Evolutionary conservation across 2,113 vertebrate genomes (phyloP).

Genomic region (Eurypyga helias): DNA sequence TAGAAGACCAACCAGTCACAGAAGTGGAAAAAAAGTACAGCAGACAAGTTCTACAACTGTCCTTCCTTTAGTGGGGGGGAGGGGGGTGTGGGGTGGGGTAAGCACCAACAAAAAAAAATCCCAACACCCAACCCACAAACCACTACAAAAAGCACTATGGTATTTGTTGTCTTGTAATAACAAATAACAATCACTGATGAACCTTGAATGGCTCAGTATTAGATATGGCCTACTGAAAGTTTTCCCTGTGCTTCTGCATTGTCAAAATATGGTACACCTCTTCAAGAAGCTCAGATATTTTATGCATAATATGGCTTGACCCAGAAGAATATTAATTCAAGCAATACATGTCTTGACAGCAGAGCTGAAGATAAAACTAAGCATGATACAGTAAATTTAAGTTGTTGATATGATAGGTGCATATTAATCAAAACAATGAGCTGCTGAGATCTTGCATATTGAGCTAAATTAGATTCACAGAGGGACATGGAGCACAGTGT

Average conservation of each 20-base stretch:
- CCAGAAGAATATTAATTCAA: slow-evolving; percentile 1
- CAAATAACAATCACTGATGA: neutral
- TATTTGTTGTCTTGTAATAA: neutral
- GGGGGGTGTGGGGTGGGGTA: too few relatives aligned
- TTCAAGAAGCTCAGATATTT: neutral
- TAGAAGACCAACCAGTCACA: neutral
- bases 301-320: neutral
- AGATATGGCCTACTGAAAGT: neutral
- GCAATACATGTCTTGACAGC: neutral
- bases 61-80: too few relatives aligned
- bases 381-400: neutral
- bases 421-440: neutral
- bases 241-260: neutral
- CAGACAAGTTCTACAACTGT: neutral
- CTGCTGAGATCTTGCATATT: neutral
- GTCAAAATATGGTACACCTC: too few relatives aligned
- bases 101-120: too few relatives aligned
- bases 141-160: neutral
- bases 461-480: neutral
- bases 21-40: neutral
- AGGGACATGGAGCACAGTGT: neutral
- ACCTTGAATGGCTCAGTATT: neutral
- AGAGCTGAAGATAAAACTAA: neutral
- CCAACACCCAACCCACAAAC: too few relatives aligned
- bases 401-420: neutral